Evolutionary conservation across 2,888 invertebrate genomes (phyloP).

Genomic region (Allophyes oxyacanthae): DNA sequence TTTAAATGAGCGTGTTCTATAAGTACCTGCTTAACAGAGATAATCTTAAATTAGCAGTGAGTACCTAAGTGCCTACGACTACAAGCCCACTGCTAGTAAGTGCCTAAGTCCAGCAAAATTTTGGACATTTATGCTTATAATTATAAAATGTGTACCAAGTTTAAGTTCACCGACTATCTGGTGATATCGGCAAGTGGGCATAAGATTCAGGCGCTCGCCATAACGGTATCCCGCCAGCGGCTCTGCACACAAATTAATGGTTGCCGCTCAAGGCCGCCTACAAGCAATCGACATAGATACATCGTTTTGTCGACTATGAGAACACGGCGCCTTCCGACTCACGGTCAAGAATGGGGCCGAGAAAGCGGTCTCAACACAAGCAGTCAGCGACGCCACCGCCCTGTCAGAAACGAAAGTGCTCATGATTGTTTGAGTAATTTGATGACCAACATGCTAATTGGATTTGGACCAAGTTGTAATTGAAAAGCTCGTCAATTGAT

Average conservation of each 20-base stretch:
- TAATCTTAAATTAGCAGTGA: too few species aligned
- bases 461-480: slow-evolving; percentile 60
- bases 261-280: slow-evolving; percentile 87
- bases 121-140: slow-evolving; percentile 24
- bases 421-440: slow-evolving; percentile 63
- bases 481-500: slow-evolving; percentile 59
- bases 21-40: too few species aligned
- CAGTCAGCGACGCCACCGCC: slow-evolving; percentile 56
- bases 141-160: slow-evolving; percentile 42
- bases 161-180: slow-evolving; percentile 62
- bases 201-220: slow-evolving; percentile 79
- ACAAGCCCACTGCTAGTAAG: too few species aligned
- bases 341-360: slow-evolving; percentile 83
- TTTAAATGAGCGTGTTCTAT: too few species aligned
- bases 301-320: slow-evolving; percentile 85
- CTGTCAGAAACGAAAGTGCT: slow-evolving; percentile 60
- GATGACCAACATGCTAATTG: slow-evolving; percentile 65
- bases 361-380: slow-evolving; percentile 78
- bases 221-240: slow-evolving; percentile 84
- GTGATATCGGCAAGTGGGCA: slow-evolving; percentile 73
- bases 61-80: too few species aligned
- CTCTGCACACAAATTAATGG: slow-evolving; percentile 88
- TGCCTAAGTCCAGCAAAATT: too few species aligned
- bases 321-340: slow-evolving; percentile 82
- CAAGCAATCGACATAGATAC: slow-evolving; percentile 88